Evolutionary conservation across 2,888 invertebrate genomes (phyloP).

Genomic region (Protophormia terraenovae): DNA sequence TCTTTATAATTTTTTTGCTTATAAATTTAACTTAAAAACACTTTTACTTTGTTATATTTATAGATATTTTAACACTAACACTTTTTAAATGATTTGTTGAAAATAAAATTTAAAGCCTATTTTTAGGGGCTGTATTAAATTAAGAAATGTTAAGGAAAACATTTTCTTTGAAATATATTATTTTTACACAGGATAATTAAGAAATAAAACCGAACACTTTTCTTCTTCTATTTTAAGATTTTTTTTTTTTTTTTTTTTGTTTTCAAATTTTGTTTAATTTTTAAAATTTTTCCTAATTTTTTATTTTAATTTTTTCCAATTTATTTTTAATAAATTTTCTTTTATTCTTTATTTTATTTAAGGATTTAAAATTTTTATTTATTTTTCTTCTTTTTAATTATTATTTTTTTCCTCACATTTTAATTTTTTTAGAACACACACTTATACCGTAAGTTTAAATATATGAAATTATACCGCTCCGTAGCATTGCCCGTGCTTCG

Average conservation of each 20-base stretch:
- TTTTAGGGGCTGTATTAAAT: background rate
- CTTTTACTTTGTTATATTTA: background rate
- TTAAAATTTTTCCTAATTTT: background rate
- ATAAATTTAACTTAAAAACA: background rate
- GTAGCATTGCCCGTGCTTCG: slow-evolving; percentile 70
- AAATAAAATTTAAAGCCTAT: background rate
- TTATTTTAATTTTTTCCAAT: no score
- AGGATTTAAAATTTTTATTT: background rate
- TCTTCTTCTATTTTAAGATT: no score
- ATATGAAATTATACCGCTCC: slow-evolving; percentile 30
- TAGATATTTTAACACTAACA: background rate
- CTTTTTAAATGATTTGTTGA: no score
- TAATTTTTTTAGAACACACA: slow-evolving; percentile 38
- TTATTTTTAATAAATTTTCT: background rate
- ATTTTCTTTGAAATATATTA: no score
- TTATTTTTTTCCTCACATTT: background rate
- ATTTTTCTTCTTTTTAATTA: background rate
- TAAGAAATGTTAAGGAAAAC: background rate
- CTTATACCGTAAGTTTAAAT: slow-evolving; percentile 31
- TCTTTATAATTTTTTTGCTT: background rate
- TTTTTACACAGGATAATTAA: no score
- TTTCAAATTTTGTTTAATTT: background rate
- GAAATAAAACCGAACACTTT: no score
- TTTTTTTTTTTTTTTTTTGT: no score
- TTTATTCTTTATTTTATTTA: background rate